phyloP scores from a whole-genome alignment of 1,140 invertebrate genomes.

The Drosophila aff. region DNA sequence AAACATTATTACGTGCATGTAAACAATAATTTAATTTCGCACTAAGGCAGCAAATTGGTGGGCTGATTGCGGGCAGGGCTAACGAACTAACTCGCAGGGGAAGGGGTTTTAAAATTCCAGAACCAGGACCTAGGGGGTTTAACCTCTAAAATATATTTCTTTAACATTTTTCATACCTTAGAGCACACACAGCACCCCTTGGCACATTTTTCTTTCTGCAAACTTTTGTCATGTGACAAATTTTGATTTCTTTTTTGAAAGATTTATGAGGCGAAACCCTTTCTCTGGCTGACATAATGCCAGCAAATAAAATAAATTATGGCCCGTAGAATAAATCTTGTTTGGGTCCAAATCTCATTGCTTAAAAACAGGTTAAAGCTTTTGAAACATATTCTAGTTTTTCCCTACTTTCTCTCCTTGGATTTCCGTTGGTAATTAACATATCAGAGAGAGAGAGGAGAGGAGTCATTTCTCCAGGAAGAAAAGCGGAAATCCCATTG shows the following conservation, averaged over 20 bases:
- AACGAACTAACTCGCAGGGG: constrained; percentile 32
- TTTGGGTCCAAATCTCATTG: background rate
- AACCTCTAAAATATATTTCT: background rate
- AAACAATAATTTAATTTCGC: constrained; percentile 84
- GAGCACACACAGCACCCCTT: background rate
- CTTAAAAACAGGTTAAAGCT: background rate
- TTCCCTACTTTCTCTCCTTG: background rate
- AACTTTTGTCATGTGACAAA: constrained; percentile 18
- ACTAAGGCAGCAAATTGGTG: constrained; percentile 83
- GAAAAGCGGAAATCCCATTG: constrained; percentile 28
- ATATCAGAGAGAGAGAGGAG: background rate
- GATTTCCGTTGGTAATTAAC: constrained; percentile 25
- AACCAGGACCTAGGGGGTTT: no score
- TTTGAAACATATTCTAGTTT: constrained; percentile 10
- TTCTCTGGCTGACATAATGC: constrained; percentile 8
- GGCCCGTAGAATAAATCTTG: constrained; percentile 8
- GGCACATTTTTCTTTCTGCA: background rate
- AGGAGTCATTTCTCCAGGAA: background rate
- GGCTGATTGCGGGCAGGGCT: constrained; percentile 78
- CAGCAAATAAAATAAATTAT: constrained; percentile 18
- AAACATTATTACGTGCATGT: constrained; percentile 81
- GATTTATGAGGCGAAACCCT: constrained; percentile 24
- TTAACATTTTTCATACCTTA: background rate
- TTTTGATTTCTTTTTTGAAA: constrained; percentile 32
- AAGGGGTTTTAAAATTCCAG: background rate